Evolutionary conservation across 2,797 vertebrate genomes (phyloP), one percentile per base, ranked within the genome.

Genomic region (Characodon lateralis): DNA sequence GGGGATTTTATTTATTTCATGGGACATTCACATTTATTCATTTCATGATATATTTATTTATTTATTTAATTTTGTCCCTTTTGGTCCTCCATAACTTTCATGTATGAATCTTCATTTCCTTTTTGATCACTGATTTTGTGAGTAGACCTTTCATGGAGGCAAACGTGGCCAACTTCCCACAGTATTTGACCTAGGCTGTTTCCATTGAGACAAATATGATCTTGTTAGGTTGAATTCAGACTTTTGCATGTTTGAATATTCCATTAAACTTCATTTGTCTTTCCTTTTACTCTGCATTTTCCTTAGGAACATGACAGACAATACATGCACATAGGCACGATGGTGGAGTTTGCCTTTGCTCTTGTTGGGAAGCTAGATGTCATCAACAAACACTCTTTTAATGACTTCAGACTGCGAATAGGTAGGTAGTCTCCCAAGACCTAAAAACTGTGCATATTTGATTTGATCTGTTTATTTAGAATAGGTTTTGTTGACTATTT

Each of bases 301-400:
- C 59, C 53, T 84, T 90, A 99, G 98, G 98, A 99, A 76, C 96
- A 97, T 0, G 98, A 99, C 89, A 93, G 98, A 83, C 98, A 99
- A 87, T 97, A 99, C 90, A 97, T 97, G 97, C 98, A 99, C 88
- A 98, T 99, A 8, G 98, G 98, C 89, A 99, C 97, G 28, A 97
- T 99, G 97, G 96, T 99, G 91, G 98, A 99, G 92, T 99, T 99
- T 1, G 98, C 98, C 1, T 99, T 99, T 41, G 98, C 98, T 24
- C 95, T 99, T 48, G 97, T 98, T 75, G 97, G 96, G 5, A 99
- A 99, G 86, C 93, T 99, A 39, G 98, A 99, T 0, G 96, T 98
- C 87, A 99, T 99, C 91, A 99, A 99, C 93, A 99, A 97, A 89
- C 98, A 99, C 91, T 99, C 98, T 79, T 99, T 99, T 92, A 99